Conservation (phyloP, 2,888 invertebrate species). For the Ischnus inquisitorius region DNA sequence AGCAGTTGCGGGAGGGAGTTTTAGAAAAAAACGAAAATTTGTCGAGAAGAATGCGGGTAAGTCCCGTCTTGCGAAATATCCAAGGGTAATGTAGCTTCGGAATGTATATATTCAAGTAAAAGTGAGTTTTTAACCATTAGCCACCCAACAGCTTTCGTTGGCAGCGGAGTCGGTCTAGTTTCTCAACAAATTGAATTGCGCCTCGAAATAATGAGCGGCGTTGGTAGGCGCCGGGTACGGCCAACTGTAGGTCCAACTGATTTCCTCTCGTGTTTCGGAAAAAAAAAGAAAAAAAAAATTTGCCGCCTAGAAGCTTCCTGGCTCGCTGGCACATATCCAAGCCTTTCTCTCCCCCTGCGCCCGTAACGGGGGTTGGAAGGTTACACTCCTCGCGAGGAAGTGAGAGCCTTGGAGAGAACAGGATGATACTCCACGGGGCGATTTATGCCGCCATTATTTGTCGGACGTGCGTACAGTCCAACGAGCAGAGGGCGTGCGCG, state of each 20-base stretch:
- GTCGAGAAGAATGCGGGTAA: background rate
- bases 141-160: constrained; percentile 53
- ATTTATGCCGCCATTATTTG: constrained; percentile 64
- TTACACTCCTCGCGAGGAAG: constrained; percentile 33
- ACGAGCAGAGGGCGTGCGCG: constrained; percentile 10
- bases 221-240: constrained; percentile 24
- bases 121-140: constrained; percentile 61
- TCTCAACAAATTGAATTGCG: constrained; percentile 64
- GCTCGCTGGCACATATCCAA: constrained; percentile 79
- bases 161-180: constrained; percentile 53
- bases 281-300: constrained; percentile 43
- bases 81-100: constrained; percentile 6
- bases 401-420: constrained; percentile 31
- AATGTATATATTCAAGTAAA: constrained; percentile 25
- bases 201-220: constrained; percentile 55
- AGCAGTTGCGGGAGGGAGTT: background rate
- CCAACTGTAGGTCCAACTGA: constrained; percentile 52
- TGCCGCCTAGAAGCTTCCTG: constrained; percentile 61
- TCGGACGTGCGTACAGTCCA: constrained; percentile 54
- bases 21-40: background rate
- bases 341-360: background rate
- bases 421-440: constrained; percentile 50
- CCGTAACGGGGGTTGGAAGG: constrained; percentile 30
- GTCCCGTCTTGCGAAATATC: background rate
- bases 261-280: constrained; percentile 64